Conservation (phyloP, 2,113 vertebrate genomes). For the Pavo muticus region DNA sequence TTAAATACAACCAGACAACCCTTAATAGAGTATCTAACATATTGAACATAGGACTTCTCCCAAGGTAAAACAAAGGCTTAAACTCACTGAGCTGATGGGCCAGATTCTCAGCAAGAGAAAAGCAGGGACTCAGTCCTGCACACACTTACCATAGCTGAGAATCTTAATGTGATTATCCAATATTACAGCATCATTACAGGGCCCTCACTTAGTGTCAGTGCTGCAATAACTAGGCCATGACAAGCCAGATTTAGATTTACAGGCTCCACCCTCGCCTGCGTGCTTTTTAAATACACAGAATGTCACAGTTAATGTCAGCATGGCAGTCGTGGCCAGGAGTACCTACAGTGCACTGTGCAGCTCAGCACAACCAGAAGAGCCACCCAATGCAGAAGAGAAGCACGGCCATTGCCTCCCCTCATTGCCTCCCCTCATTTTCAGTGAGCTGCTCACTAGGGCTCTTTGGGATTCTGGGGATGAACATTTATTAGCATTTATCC, state of each 20-base stretch:
- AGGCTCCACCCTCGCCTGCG: conserved; percentile 41
- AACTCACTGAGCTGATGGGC: fast-evolving
- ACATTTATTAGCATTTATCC: background rate
- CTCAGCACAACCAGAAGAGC: background rate
- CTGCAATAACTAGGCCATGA: conserved; percentile 59
- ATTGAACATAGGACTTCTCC: background rate
- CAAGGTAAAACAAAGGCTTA: background rate
- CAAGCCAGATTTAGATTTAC: conserved; percentile 43
- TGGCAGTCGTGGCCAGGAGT: background rate
- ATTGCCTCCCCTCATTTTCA: background rate
- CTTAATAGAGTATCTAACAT: background rate
- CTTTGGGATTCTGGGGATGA: background rate
- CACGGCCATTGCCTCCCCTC: fast-evolving
- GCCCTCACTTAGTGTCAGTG: background rate
- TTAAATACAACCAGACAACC: background rate
- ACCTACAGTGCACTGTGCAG: background rate
- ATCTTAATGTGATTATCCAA: conserved; percentile 54
- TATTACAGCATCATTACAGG: conserved; percentile 1
- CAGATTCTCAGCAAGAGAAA: background rate
- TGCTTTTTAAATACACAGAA: background rate
- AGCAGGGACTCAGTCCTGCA: background rate
- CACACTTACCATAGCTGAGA: background rate
- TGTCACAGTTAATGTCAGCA: fast-evolving
- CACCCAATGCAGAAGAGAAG: background rate
- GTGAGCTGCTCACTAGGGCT: background rate